Evolutionary conservation across 2,113 vertebrate species (phyloP).

Genomic region (Myotis yumanensis): DNA sequence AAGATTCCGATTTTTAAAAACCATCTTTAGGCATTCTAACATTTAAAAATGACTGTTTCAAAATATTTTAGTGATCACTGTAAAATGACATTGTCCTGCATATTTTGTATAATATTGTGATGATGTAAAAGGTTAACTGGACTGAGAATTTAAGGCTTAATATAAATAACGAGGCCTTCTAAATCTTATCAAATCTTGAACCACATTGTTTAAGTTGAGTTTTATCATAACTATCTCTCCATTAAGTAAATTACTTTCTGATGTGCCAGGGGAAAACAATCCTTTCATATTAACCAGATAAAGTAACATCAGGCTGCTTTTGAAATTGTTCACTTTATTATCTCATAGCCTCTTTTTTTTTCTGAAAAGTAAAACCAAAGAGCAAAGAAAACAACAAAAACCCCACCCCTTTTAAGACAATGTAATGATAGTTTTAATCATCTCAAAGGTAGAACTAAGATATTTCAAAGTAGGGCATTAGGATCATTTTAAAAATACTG

Average conservation of each 20-base stretch:
- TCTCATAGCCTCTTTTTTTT: neutral
- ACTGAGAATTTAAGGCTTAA: conserved; percentile 48
- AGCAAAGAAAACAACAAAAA: neutral
- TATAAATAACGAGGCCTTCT: conserved; percentile 64
- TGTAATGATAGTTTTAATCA: conserved; percentile 68
- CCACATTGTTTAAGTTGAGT: conserved; percentile 74
- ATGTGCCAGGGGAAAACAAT: conserved; percentile 50
- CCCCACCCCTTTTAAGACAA: neutral
- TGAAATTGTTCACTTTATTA: conserved; percentile 68
- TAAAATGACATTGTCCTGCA: neutral
- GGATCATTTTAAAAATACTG: conserved; percentile 27
- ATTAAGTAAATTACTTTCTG: conserved; percentile 75
- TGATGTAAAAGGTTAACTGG: conserved; percentile 49
- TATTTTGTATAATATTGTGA: conserved; percentile 3
- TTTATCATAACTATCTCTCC: conserved; percentile 74
- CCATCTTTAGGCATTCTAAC: neutral
- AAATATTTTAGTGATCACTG: neutral
- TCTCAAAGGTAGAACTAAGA: conserved; percentile 37
- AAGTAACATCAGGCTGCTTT: conserved; percentile 63
- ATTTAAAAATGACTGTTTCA: neutral
- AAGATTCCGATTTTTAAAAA: neutral
- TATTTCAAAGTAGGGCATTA: neutral
- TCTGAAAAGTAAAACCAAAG: conserved; percentile 57
- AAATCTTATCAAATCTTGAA: conserved; percentile 68
- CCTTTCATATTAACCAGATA: conserved; percentile 56